A percentile compares a stretch with the other conserved stretches of the same genome.
phyloP scores from a whole-genome alignment of 2,888 invertebrate genomes.

The Pyralis farinalis region DNA sequence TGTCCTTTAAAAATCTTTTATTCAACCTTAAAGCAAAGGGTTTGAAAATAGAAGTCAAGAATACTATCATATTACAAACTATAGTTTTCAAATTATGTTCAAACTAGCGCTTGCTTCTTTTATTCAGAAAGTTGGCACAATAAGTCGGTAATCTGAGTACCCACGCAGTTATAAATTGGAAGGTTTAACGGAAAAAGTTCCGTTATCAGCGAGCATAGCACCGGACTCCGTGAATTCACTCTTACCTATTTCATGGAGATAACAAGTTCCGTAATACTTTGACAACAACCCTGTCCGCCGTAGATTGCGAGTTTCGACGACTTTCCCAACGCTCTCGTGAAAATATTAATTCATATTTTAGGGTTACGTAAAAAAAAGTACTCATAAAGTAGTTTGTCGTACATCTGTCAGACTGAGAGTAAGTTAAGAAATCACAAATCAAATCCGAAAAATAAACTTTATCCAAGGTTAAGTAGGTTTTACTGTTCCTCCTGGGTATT shows the following conservation, averaged over 20 bases:
- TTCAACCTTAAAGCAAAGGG: too few species aligned
- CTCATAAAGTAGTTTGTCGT: too few species aligned
- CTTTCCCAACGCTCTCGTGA: slow-evolving; percentile 1
- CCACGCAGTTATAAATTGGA: slow-evolving; percentile 17
- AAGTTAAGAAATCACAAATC: too few species aligned
- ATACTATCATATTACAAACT: too few species aligned
- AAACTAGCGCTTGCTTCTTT: neutral
- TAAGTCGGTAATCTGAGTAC: slow-evolving; percentile 2
- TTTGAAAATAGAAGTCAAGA: too few species aligned
- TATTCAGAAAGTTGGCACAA: slow-evolving; percentile 1
- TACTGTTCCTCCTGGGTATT: too few species aligned
- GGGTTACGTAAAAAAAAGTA: too few species aligned
- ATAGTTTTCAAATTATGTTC: neutral
- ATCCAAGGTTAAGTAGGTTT: too few species aligned
- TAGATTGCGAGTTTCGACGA: slow-evolving; percentile 9
- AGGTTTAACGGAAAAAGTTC: slow-evolving; percentile 21
- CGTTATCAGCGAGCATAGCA: slow-evolving; percentile 13
- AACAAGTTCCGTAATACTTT: slow-evolving; percentile 40
- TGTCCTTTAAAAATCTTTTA: too few species aligned
- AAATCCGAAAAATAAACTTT: too few species aligned
- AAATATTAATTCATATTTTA: slow-evolving; percentile 7
- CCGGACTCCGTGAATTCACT: slow-evolving; percentile 8
- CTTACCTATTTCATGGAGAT: slow-evolving; percentile 25
- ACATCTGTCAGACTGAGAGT: too few species aligned
- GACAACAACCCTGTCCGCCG: slow-evolving; percentile 26